phyloP scores from a whole-genome alignment of 2,797 vertebrate species.

The Orestias chungarensis region DNA sequence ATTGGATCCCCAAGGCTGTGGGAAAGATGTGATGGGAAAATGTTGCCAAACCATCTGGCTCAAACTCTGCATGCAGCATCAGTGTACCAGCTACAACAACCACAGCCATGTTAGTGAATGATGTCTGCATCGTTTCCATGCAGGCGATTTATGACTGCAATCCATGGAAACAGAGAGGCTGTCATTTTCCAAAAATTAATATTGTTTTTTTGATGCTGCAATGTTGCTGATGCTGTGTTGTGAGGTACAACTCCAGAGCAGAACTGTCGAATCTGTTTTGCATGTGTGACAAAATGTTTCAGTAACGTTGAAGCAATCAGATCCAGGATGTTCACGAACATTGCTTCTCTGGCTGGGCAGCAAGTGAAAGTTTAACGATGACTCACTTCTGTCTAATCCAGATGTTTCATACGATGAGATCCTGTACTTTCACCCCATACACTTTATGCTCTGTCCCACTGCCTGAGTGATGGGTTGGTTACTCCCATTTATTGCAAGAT shows the following conservation, averaged over 20 bases:
- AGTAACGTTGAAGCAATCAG: conserved; percentile 12
- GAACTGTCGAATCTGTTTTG: conserved; percentile 40
- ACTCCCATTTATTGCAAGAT: neutral
- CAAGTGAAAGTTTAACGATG: conserved; percentile 30
- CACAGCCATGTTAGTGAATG: conserved; percentile 1
- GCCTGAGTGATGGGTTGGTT: neutral
- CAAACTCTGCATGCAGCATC: conserved; percentile 2
- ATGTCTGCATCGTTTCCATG: conserved; percentile 18
- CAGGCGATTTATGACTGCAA: conserved; percentile 9
- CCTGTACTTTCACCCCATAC: neutral
- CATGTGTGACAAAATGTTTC: neutral
- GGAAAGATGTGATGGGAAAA: conserved; percentile 32
- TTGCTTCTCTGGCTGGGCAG: conserved; percentile 11
- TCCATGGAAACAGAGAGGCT: neutral
- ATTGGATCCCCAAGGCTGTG: conserved; percentile 35
- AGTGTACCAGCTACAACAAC: conserved; percentile 25
- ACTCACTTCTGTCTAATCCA: conserved; percentile 71
- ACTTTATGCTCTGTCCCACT: neutral
- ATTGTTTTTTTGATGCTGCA: conserved; percentile 14
- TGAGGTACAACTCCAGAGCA: conserved; percentile 14
- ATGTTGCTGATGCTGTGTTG: no score
- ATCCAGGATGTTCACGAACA: neutral
- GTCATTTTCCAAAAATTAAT: conserved; percentile 21
- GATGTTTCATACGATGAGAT: conserved; percentile 66
- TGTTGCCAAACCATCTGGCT: conserved; percentile 34